A percentile compares a stretch with the other conserved stretches of the same genome.
These are phyloP conservation scores for Streptopelia turtur DNA, from an alignment of 2,797 vertebrate species.

Conservation along the genomic window DNA sequence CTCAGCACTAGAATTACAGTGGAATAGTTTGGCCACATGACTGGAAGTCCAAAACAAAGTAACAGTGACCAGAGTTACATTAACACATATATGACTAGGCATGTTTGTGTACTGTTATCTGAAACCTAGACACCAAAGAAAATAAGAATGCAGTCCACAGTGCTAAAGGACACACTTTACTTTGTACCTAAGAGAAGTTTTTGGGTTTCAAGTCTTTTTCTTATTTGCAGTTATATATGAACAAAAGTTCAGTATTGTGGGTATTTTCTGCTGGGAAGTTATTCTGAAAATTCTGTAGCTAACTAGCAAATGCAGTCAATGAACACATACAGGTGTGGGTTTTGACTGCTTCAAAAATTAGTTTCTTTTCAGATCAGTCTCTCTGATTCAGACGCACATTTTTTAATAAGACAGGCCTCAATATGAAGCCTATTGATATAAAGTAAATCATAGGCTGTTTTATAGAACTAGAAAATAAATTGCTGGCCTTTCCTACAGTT, in stretches of 20 bases:
- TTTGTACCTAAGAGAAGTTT: neutral
- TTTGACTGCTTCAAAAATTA: neutral
- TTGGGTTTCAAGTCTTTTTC: neutral
- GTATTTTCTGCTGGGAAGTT: neutral
- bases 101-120: neutral
- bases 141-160: neutral
- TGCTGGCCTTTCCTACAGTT: neutral
- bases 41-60: neutral
- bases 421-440: neutral
- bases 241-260: neutral
- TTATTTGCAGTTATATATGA: neutral
- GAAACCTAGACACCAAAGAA: neutral
- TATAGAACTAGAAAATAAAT: neutral
- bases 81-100: neutral
- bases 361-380: neutral
- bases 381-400: neutral
- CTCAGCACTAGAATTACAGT: neutral
- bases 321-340: neutral
- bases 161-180: neutral
- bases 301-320: neutral
- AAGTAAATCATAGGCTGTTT: neutral
- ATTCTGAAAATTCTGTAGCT: neutral
- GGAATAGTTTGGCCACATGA: neutral
- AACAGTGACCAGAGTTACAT: neutral
- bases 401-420: neutral